Base-by-base conservation (phyloP, 1,140 invertebrate genomes). In the Leptopilina clavipes region DNA sequence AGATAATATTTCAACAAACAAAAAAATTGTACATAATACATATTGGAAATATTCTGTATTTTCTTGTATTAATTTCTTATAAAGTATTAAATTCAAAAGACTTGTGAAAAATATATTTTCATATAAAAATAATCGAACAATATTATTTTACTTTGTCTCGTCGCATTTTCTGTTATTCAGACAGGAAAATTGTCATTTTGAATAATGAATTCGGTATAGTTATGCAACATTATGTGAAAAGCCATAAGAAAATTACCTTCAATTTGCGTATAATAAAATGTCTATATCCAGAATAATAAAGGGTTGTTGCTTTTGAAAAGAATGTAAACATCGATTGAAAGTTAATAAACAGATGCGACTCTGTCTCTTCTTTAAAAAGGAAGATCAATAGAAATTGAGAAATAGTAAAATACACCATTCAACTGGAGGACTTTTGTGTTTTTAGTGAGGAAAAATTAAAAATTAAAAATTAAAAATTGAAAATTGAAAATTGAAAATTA, bases 231-330 rank as follows among this genome's bases (percentile, higher is more conserved):
- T 52, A 52, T 7, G 6, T 12, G 14, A 52, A n/a, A 52, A 48
- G 45, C 45, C n/a, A 52, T 52, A 52, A 52, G 48, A 52, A 52
- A 52, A 52, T 52, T n/a, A 52, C n/a, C 48, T 17, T 52, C 48
- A n/a, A n/a, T n/a, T 52, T 52, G 48, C 17, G 48, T 52, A 52
- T 52, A 17, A 52, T 52, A 52, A 52, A 52, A 52, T 7, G 17
- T n/a, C 48, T 17, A 52, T 52, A 52, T 17, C 5, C 1, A 52
- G 48, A 52, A 52, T 17, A 17, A 17, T 17, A 17, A 52, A n/a
- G 48, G 48, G n/a, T n/a, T n/a, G n/a, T 52, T 1, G n/a, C 14
- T 52, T 52, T 17, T 17, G 48, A 17, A 17, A 17, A 7, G 14
- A 17, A 2, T 17, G 14, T 17, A 8, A 52, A 17, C 48, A 52